Conservation (phyloP, 1,140 invertebrate genomes). For the Meloidogyne exigua region DNA sequence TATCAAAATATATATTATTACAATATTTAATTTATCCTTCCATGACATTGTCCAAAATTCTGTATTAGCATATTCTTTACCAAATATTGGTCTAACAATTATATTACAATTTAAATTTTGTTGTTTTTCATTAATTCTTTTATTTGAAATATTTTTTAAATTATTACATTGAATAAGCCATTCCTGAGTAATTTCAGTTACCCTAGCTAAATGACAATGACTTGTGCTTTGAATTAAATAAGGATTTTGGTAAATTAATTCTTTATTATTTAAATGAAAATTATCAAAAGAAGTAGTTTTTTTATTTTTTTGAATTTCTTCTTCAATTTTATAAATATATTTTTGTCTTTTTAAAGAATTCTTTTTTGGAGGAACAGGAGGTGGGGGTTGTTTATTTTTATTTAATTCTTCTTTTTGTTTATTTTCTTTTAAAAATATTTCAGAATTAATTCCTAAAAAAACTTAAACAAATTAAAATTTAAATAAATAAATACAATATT, state of each 20-base stretch:
- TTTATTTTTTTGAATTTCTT: not conserved
- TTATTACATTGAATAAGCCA: not conserved
- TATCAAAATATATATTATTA: not conserved
- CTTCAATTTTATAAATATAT: constrained; percentile 6
- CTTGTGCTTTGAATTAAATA: constrained; percentile 33
- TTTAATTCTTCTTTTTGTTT: not conserved
- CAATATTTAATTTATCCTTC: not conserved
- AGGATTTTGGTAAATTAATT: constrained; percentile 14
- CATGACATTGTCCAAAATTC: not conserved
- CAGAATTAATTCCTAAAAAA: not conserved
- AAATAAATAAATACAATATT: not conserved
- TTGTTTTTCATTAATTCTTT: not conserved
- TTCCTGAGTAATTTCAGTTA: constrained; percentile 32
- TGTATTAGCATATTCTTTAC: not conserved
- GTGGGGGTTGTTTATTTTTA: not conserved
- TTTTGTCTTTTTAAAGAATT: not conserved
- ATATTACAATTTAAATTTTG: not conserved
- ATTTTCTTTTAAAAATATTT: not conserved
- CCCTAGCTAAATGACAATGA: constrained; percentile 28
- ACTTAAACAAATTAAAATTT: not conserved
- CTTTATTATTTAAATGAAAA: not conserved
- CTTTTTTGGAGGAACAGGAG: not conserved
- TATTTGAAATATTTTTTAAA: not conserved
- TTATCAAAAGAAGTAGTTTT: not conserved
- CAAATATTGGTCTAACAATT: not conserved